These are phyloP conservation scores for Triplophysa dalaica DNA, from an alignment of 2,113 vertebrate genomes.

Conservation along the genomic window DNA sequence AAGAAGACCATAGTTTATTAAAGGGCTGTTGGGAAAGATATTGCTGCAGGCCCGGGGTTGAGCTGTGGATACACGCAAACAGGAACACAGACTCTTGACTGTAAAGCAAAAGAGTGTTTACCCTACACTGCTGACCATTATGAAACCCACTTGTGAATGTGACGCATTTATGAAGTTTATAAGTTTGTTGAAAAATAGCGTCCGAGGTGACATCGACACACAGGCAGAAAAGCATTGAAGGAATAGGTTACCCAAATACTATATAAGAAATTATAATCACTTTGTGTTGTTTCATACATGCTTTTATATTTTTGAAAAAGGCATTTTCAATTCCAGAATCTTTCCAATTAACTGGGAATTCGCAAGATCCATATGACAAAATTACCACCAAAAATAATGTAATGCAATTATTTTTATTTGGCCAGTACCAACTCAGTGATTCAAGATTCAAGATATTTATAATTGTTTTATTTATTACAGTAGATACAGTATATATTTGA, in stretches of 20 bases:
- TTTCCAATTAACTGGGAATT: too few relatives aligned
- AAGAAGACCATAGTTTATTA: conserved; percentile 73
- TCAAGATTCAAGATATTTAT: too few relatives aligned
- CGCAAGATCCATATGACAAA: too few relatives aligned
- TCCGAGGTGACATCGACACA: conserved; percentile 8
- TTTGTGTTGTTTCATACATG: not conserved
- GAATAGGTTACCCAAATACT: not conserved
- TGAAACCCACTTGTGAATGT: conserved; percentile 57
- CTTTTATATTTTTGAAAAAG: too few relatives aligned
- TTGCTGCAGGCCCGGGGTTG: conserved; percentile 59
- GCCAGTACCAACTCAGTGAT: too few relatives aligned
- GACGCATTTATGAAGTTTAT: conserved; percentile 45
- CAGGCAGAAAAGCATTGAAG: not conserved
- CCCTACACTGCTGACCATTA: conserved; percentile 54
- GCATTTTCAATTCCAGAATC: too few relatives aligned
- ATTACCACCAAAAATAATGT: too few relatives aligned
- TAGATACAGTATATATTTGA: too few relatives aligned
- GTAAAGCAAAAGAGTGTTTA: conserved; percentile 68
- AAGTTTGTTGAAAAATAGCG: conserved; percentile 30
- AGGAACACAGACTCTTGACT: conserved; percentile 29
- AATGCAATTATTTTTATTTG: too few relatives aligned
- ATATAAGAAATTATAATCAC: too few relatives aligned
- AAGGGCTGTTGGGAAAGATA: conserved; percentile 63
- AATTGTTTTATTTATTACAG: too few relatives aligned
- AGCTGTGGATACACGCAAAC: conserved; percentile 8